Evolutionary conservation across 2,888 invertebrate species (phyloP).

Genomic region (Himalopsyche kuldschensis): DNA sequence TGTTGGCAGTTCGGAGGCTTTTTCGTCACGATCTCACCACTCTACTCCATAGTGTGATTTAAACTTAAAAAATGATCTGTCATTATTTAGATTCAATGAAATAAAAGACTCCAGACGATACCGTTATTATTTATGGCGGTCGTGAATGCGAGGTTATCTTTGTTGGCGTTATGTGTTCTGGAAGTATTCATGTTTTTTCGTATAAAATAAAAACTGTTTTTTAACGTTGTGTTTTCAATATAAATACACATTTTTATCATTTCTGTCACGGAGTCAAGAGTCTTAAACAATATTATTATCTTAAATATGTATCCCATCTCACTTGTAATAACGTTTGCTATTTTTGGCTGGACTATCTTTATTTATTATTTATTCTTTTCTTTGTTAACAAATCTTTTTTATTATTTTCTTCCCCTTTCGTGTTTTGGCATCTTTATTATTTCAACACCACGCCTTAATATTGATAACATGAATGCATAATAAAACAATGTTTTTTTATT

Average conservation of each 20-base stretch:
- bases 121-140: background rate
- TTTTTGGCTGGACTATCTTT: no score
- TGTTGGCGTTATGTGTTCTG: background rate
- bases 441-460: no score
- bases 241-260: background rate
- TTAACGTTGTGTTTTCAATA: background rate
- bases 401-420: no score
- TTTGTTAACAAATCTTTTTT: no score
- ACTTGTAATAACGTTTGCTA: no score
- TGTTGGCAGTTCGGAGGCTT: constrained; percentile 21
- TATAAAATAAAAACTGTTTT: background rate
- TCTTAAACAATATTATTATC: background rate
- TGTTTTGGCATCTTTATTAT: no score
- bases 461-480: no score
- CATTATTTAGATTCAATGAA: constrained; percentile 16
- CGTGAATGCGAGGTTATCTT: background rate
- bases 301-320: no score
- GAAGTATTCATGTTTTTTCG: background rate
- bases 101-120: background rate
- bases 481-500: no score
- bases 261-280: background rate
- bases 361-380: no score
- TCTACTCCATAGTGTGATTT: constrained; percentile 16
- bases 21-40: constrained; percentile 7
- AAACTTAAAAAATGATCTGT: constrained; percentile 36